A percentile compares a stretch with the other conserved stretches of the same genome.
These are phyloP conservation scores for Garra rufa DNA, from an alignment of 2,113 vertebrate species.

Conservation along the genomic window DNA sequence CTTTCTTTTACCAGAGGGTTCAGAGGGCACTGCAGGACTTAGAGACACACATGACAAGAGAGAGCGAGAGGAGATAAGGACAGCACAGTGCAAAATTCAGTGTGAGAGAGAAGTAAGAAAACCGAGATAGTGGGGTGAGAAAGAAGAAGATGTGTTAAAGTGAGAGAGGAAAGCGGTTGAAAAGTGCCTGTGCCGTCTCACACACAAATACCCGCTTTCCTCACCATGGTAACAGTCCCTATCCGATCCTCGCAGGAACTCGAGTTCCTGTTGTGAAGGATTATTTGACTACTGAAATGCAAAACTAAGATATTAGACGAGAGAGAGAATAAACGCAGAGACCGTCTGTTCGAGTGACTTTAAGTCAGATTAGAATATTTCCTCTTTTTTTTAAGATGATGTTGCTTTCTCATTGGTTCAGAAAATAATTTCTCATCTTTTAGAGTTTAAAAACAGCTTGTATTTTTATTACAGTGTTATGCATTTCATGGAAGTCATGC, in stretches of 20 bases:
- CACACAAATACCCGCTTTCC: not conserved
- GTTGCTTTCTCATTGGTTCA: not conserved
- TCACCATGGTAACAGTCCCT: slow-evolving; percentile 33
- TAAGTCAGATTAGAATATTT: not conserved
- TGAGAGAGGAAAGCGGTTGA: not conserved
- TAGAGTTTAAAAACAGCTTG: not conserved
- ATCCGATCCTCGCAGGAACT: not conserved
- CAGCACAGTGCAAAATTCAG: not conserved
- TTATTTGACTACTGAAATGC: not conserved
- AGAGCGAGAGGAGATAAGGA: not conserved
- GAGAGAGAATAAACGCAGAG: not conserved
- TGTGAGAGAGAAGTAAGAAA: not conserved
- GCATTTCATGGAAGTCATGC: not conserved
- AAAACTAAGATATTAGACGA: slow-evolving; percentile 2
- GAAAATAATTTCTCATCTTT: not conserved
- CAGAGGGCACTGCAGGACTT: not conserved
- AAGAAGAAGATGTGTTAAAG: not conserved
- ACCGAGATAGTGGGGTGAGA: not conserved
- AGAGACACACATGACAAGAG: not conserved
- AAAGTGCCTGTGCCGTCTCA: not conserved
- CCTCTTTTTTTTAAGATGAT: not conserved
- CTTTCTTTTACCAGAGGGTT: not conserved
- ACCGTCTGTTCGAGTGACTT: not conserved
- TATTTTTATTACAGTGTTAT: not conserved
- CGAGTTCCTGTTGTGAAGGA: not conserved